Percentiles rank a stretch among this genome's conserved stretches.
These are phyloP conservation scores for Butorides virescens DNA, from an alignment of 2,113 vertebrate genomes.

Conservation along the genomic window DNA sequence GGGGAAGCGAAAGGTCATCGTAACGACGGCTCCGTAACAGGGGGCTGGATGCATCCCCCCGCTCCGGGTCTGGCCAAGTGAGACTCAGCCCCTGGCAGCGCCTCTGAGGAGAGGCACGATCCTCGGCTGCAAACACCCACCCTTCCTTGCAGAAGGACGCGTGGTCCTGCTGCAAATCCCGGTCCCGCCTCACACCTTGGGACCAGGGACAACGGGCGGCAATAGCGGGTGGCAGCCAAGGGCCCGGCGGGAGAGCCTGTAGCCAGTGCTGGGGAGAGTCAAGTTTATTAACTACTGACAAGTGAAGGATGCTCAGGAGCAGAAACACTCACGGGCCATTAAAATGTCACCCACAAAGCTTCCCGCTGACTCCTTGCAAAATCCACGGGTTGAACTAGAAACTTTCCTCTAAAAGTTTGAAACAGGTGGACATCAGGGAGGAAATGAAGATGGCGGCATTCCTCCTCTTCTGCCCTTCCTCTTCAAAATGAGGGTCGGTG, in stretches of 20 bases:
- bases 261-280: background rate
- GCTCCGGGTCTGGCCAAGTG: background rate
- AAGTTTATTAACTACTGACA: background rate
- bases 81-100: background rate
- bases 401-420: background rate
- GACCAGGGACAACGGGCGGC: background rate
- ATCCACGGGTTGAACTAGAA: background rate
- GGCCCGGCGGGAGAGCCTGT: background rate
- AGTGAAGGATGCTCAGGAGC: background rate
- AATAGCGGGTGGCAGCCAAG: background rate
- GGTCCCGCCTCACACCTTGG: fast-evolving
- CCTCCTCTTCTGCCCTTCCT: background rate
- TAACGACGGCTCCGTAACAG: background rate
- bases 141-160: background rate
- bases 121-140: background rate
- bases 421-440: background rate
- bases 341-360: background rate
- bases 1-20: background rate
- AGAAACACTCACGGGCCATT: background rate
- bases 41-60: background rate
- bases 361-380: background rate
- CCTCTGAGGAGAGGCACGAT: background rate
- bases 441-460: background rate
- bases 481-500: background rate
- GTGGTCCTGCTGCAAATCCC: background rate